Conservation (phyloP, 2,113 vertebrate genomes). For the Xiphias gladius region DNA sequence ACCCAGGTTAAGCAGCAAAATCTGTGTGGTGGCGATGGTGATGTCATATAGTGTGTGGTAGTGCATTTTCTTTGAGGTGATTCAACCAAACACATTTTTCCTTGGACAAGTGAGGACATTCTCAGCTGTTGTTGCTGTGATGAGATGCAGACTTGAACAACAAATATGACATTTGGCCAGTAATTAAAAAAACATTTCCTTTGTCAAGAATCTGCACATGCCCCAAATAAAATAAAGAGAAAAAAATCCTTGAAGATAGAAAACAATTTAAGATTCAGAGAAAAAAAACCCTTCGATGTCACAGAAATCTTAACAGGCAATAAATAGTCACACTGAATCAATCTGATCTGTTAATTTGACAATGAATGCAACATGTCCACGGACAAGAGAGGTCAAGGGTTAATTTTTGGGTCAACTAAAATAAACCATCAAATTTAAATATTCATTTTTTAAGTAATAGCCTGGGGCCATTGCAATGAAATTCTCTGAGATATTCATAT, state of each 20-base stretch:
- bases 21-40: background rate
- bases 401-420: background rate
- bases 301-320: conserved; percentile 2
- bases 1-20: conserved; percentile 34
- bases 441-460: background rate
- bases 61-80: conserved; percentile 17
- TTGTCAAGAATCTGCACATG: background rate
- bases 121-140: conserved; percentile 31
- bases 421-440: background rate
- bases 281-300: background rate
- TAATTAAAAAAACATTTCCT: conserved; percentile 1
- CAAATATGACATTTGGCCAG: conserved; percentile 37
- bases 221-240: background rate
- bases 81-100: conserved; percentile 17
- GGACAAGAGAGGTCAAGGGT: background rate
- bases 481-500: background rate
- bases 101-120: background rate
- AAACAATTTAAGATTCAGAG: conserved; percentile 1
- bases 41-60: conserved; percentile 14
- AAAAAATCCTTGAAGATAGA: conserved; percentile 19
- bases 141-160: conserved; percentile 21
- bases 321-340: conserved; percentile 6
- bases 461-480: background rate
- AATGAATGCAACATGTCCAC: conserved; percentile 13
- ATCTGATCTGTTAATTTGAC: conserved; percentile 6